phyloP scores from a whole-genome alignment of 2,113 vertebrate genomes.

The Macroglossus sobrinus region DNA sequence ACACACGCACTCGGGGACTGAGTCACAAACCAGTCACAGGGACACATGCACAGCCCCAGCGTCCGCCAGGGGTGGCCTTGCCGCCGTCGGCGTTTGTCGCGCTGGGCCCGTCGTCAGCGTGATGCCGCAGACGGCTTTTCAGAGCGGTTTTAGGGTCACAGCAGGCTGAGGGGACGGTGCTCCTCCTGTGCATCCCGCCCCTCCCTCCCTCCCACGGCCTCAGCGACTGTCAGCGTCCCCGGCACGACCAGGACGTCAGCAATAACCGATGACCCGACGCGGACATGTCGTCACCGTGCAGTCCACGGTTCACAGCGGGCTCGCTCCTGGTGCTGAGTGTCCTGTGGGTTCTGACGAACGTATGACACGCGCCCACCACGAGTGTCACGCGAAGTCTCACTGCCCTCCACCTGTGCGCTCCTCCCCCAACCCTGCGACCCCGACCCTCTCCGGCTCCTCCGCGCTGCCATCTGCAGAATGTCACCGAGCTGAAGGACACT shows the following conservation, averaged over 20 bases:
- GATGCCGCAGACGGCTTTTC: not conserved
- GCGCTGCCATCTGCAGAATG: not conserved
- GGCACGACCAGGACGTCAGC: rapidly evolving
- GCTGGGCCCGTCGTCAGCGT: not conserved
- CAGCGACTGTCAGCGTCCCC: not conserved
- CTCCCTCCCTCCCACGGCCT: not conserved
- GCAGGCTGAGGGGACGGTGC: not conserved
- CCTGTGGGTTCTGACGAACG: not conserved
- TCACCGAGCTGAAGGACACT: not conserved
- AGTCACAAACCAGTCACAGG: rapidly evolving
- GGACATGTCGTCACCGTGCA: rapidly evolving
- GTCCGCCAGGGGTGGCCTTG: no score
- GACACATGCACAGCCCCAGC: not conserved
- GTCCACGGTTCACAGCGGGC: not conserved
- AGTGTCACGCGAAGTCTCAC: rapidly evolving
- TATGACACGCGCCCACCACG: rapidly evolving
- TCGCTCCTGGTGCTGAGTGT: rapidly evolving
- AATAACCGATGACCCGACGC: rapidly evolving
- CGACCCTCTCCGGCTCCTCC: rapidly evolving
- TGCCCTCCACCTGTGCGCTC: rapidly evolving
- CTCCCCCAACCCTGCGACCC: no score
- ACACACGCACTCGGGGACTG: rapidly evolving
- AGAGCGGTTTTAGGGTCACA: not conserved
- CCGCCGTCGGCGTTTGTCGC: no score
- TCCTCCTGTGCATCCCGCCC: not conserved